phyloP scores from a whole-genome alignment of 2,888 invertebrate species.

The Orchesella flavescens region DNA sequence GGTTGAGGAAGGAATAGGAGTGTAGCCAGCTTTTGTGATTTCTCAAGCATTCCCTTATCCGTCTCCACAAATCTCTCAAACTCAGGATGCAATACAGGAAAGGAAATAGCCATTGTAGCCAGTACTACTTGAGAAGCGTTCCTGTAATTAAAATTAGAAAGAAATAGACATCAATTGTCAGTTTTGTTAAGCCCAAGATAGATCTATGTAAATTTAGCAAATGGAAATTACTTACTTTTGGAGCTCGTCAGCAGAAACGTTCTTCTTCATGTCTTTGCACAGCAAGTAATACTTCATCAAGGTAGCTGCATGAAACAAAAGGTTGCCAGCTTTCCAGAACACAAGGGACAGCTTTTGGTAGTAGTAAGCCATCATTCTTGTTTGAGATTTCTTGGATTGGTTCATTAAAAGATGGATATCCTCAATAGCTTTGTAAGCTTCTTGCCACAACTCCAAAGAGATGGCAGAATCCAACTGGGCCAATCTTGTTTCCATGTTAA shows the following conservation, averaged over 20 bases:
- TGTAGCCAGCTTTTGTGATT: slow-evolving; percentile 92
- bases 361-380: slow-evolving; percentile 98
- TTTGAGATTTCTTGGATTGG: slow-evolving; percentile 95
- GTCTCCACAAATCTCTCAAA: slow-evolving; percentile 98
- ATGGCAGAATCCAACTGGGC: slow-evolving; percentile 97
- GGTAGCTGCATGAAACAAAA: slow-evolving; percentile 97
- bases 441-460: slow-evolving; percentile 99
- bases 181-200: too few relatives aligned
- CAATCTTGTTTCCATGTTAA: slow-evolving; percentile 96
- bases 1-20: slow-evolving; percentile 91
- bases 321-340: slow-evolving; percentile 99
- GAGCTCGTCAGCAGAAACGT: slow-evolving; percentile 92
- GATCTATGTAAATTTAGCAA: too few relatives aligned
- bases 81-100: slow-evolving; percentile 95
- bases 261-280: slow-evolving; percentile 96
- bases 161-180: too few relatives aligned
- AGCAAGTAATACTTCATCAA: slow-evolving; percentile 94
- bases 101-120: slow-evolving; percentile 94
- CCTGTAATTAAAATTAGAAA: slow-evolving; percentile 75
- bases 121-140: slow-evolving; percentile 96
- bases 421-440: slow-evolving; percentile 98
- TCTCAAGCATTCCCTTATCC: slow-evolving; percentile 96
- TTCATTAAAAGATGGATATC: slow-evolving; percentile 98
- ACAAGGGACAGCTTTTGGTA: slow-evolving; percentile 98
- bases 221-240: slow-evolving; percentile 80